Evolutionary conservation across 2,113 vertebrate genomes (phyloP).

Genomic region (Bucco capensis): DNA sequence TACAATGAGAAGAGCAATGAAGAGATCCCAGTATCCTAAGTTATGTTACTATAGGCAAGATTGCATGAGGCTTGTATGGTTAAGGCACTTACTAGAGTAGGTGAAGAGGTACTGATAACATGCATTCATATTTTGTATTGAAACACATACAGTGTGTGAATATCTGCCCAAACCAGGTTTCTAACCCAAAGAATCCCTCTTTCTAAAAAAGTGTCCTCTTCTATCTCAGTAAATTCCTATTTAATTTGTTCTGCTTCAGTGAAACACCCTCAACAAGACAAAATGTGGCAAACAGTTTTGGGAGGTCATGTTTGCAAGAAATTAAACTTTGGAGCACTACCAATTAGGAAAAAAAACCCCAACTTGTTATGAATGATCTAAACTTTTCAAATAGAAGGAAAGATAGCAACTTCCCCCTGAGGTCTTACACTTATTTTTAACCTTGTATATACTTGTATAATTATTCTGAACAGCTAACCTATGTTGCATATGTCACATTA

Average conservation of each 20-base stretch:
- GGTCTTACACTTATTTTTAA: background rate
- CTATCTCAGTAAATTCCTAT: background rate
- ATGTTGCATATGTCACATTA: background rate
- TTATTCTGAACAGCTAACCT: background rate
- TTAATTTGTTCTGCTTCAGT: background rate
- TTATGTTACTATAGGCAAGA: background rate
- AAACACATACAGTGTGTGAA: background rate
- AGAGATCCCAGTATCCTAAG: background rate
- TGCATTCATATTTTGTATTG: background rate
- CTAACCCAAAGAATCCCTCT: background rate
- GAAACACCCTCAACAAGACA: background rate
- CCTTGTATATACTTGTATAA: too few species aligned
- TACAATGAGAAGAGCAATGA: background rate
- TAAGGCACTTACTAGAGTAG: background rate
- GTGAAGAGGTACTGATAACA: background rate
- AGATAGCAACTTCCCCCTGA: background rate
- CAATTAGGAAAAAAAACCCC: accelerated
- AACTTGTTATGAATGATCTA: background rate
- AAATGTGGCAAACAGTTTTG: background rate
- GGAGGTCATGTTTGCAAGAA: background rate
- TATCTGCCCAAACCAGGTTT: background rate
- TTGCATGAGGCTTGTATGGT: accelerated
- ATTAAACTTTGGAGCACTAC: background rate
- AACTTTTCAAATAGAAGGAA: background rate
- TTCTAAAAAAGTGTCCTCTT: background rate